Evolutionary conservation across 2,888 invertebrate genomes (phyloP).

Genomic region (Agrotis puta): DNA sequence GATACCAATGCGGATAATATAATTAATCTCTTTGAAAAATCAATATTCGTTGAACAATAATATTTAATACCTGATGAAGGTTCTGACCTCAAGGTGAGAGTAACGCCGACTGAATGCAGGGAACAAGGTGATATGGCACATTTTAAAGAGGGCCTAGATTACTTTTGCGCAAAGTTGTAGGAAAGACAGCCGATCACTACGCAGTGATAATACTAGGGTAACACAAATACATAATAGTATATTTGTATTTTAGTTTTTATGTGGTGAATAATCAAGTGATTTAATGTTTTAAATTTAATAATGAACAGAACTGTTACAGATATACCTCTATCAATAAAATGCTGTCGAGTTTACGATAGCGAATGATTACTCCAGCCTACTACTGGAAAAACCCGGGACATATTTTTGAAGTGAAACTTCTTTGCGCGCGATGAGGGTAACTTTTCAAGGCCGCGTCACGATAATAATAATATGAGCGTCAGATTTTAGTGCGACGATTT

Average conservation of each 20-base stretch:
- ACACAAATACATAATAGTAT: not conserved
- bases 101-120: not conserved
- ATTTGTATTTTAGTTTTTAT: not conserved
- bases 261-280: not conserved
- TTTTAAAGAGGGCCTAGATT: not conserved
- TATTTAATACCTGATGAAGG: not conserved
- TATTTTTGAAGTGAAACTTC: too few species aligned
- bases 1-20: not conserved
- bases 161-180: too few species aligned
- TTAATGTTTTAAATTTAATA: not conserved
- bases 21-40: not conserved
- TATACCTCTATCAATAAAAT: constrained; percentile 13
- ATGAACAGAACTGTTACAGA: not conserved
- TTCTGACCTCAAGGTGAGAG: not conserved
- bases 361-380: constrained; percentile 3
- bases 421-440: too few species aligned
- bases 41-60: not conserved
- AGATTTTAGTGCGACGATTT: too few species aligned
- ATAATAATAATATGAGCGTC: too few species aligned
- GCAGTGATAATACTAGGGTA: not conserved
- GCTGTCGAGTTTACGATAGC: not conserved
- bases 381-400: not conserved
- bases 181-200: not conserved
- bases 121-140: not conserved
- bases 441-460: too few species aligned